phyloP scores from a whole-genome alignment of 2,797 vertebrate genomes.

The Notoglanidium macrostoma region DNA sequence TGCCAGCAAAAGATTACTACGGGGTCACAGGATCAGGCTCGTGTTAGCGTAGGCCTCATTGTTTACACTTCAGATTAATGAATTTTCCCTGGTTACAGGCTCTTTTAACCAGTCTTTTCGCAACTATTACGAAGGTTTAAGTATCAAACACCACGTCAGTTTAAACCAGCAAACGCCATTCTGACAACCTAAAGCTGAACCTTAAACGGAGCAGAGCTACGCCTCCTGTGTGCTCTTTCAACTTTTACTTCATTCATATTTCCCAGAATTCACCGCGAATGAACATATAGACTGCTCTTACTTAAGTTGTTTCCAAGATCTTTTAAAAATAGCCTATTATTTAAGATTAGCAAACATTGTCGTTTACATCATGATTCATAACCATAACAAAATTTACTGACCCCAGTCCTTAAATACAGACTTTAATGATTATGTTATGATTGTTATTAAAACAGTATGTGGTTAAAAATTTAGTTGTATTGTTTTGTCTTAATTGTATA shows the following conservation, averaged over 20 bases:
- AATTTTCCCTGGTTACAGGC: background rate
- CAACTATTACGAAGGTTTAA: background rate
- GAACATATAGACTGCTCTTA: background rate
- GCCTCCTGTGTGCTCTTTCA: background rate
- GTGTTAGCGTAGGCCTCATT: conserved; percentile 12
- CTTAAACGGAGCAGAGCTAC: background rate
- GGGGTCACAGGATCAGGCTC: conserved; percentile 10
- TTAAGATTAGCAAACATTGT: background rate
- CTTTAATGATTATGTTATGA: background rate
- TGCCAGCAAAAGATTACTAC: background rate
- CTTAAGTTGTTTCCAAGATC: background rate
- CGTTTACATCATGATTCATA: too few species aligned
- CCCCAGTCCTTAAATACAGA: too few species aligned
- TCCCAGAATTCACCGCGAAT: background rate
- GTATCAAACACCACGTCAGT: background rate
- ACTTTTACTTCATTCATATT: background rate
- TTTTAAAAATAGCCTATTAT: background rate
- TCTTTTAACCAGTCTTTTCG: background rate
- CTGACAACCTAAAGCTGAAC: background rate
- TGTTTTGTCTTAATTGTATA: background rate
- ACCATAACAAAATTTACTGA: background rate
- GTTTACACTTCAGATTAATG: conserved; percentile 22
- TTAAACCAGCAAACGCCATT: background rate
- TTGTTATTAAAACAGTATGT: background rate
- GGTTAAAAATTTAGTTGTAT: background rate